Percentiles rank a stretch among this genome's conserved stretches.
Conservation (phyloP, 2,888 invertebrate genomes). For the Catocala fraxini region DNA sequence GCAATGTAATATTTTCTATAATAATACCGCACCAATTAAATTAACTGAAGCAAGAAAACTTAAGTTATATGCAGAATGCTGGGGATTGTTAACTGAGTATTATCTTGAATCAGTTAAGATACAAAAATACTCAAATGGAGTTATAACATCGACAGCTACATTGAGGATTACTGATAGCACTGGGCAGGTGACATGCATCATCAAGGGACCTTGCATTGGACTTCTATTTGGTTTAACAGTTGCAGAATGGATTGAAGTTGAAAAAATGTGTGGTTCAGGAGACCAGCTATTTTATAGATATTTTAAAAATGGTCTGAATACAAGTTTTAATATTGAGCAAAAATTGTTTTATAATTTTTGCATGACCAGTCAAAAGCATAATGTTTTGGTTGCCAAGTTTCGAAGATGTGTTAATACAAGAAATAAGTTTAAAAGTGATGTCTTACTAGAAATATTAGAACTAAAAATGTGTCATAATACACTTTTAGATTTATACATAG, state of each 20-base stretch:
- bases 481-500: slow-evolving; percentile 68
- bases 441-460: slow-evolving; percentile 72
- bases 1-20: slow-evolving; percentile 51
- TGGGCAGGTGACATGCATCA: slow-evolving; percentile 74
- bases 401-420: slow-evolving; percentile 71
- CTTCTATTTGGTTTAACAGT: slow-evolving; percentile 71
- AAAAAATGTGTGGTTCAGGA: slow-evolving; percentile 64
- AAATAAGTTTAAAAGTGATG: slow-evolving; percentile 70
- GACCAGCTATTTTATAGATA: slow-evolving; percentile 81
- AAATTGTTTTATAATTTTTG: slow-evolving; percentile 83
- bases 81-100: slow-evolving; percentile 78
- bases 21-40: slow-evolving; percentile 65
- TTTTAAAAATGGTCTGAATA: slow-evolving; percentile 76
- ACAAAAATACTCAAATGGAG: slow-evolving; percentile 55
- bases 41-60: slow-evolving; percentile 69
- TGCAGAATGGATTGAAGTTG: slow-evolving; percentile 75
- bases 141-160: slow-evolving; percentile 66
- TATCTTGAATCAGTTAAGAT: slow-evolving; percentile 81
- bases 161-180: slow-evolving; percentile 73
- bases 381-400: slow-evolving; percentile 71
- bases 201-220: slow-evolving; percentile 70
- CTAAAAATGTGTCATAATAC: slow-evolving; percentile 66
- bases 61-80: slow-evolving; percentile 65
- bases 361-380: slow-evolving; percentile 66
- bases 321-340: slow-evolving; percentile 70